Percentiles rank a stretch among this genome's conserved stretches.
These are phyloP conservation scores for Parotocinclus haroldoi DNA, from an alignment of 2,797 vertebrate genomes.

Conservation along the genomic window DNA sequence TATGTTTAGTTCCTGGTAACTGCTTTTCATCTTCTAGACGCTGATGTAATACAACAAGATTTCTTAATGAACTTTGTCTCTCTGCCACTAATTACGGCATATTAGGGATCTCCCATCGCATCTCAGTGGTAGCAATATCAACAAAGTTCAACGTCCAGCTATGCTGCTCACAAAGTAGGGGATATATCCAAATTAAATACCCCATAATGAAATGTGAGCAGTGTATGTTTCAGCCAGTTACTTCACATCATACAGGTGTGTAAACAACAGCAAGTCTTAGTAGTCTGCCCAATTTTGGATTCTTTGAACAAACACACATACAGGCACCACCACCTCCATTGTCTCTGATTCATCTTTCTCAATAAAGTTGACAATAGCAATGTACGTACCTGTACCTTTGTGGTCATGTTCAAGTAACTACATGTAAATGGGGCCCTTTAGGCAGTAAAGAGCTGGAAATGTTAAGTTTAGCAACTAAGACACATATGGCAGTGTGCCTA, in stretches of 20 bases:
- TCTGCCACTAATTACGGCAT: constrained; percentile 42
- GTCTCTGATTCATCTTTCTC: constrained; percentile 5
- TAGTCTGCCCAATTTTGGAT: constrained; percentile 37
- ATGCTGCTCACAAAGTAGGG: too few species aligned
- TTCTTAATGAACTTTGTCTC: constrained; percentile 40
- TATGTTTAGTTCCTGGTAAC: constrained; percentile 26
- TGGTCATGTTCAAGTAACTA: constrained; percentile 31
- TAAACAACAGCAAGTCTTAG: constrained; percentile 41
- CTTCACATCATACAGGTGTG: constrained; percentile 45
- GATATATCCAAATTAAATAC: too few species aligned
- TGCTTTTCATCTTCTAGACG: constrained; percentile 35
- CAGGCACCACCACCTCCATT: constrained; percentile 12
- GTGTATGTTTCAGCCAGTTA: constrained; percentile 19
- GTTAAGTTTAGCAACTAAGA: constrained; percentile 28
- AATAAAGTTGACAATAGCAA: constrained; percentile 22
- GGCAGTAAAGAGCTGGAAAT: constrained; percentile 5
- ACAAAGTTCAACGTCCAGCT: constrained; percentile 39
- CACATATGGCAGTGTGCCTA: constrained; percentile 37
- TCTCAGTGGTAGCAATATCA: constrained; percentile 47
- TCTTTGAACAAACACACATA: constrained; percentile 21
- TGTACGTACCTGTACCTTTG: constrained; percentile 33
- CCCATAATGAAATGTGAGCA: too few species aligned
- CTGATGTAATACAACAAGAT: constrained; percentile 36
- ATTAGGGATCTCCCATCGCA: constrained; percentile 33
- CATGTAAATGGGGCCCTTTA: constrained; percentile 12